Percentiles rank a stretch among this genome's conserved stretches.
Evolutionary conservation across 1,140 invertebrate genomes (phyloP).

Genomic region (Drosophila pachea): DNA sequence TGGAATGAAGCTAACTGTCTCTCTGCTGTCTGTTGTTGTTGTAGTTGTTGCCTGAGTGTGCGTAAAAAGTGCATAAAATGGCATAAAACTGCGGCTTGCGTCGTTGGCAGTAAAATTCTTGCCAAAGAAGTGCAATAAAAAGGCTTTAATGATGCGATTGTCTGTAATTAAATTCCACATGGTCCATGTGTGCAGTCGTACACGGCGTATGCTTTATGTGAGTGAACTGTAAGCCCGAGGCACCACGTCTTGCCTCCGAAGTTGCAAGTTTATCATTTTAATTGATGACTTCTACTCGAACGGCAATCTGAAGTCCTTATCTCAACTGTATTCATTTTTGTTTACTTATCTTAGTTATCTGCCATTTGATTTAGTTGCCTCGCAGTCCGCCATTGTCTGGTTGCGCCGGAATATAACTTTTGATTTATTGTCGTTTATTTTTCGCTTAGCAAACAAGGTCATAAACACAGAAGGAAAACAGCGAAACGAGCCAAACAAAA

Average conservation of each 20-base stretch:
- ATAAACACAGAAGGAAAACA: slow-evolving; percentile 60
- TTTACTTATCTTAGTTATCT: background rate
- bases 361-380: too few relatives aligned
- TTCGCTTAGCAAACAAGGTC: slow-evolving; percentile 60
- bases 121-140: slow-evolving; percentile 70
- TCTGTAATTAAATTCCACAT: slow-evolving; percentile 65
- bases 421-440: slow-evolving; percentile 66
- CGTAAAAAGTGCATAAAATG: slow-evolving; percentile 64
- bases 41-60: slow-evolving; percentile 11
- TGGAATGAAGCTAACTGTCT: slow-evolving; percentile 21
- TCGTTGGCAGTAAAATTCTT: slow-evolving; percentile 63
- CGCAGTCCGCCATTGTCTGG: slow-evolving; percentile 27
- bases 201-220: slow-evolving; percentile 62
- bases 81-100: slow-evolving; percentile 49
- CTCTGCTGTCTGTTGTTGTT: slow-evolving; percentile 5
- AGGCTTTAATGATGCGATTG: slow-evolving; percentile 69
- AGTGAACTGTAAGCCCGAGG: slow-evolving; percentile 53
- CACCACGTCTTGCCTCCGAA: slow-evolving; percentile 46
- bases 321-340: background rate
- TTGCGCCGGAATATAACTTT: slow-evolving; percentile 43
- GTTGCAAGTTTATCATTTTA: slow-evolving; percentile 49
- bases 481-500: slow-evolving; percentile 30
- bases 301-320: background rate
- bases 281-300: slow-evolving; percentile 49
- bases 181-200: background rate